Conservation (phyloP, 2,888 invertebrate genomes). For the Lasioglossum malachurum region DNA sequence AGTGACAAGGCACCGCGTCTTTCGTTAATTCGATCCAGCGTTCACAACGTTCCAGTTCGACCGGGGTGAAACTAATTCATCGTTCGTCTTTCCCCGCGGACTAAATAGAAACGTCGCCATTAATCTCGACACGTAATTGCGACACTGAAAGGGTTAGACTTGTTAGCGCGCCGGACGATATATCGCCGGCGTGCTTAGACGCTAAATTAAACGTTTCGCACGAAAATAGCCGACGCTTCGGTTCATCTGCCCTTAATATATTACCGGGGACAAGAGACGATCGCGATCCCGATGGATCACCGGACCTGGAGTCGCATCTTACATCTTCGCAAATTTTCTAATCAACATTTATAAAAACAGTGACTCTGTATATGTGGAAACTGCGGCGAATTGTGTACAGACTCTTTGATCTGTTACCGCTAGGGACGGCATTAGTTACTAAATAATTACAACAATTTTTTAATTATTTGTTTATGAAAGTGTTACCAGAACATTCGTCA, state of each 20-base stretch:
- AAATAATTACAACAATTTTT: background rate
- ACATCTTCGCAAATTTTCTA: too few species aligned
- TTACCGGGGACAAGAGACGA: conserved; percentile 39
- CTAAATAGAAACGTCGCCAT: conserved; percentile 61
- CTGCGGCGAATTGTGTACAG: too few species aligned
- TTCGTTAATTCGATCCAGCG: background rate
- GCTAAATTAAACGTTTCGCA: conserved; percentile 60
- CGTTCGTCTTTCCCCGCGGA: conserved; percentile 42
- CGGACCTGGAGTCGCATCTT: background rate
- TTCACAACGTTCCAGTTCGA: conserved; percentile 34
- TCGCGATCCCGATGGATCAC: conserved; percentile 36
- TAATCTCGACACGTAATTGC: conserved; percentile 61
- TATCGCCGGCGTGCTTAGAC: conserved; percentile 56
- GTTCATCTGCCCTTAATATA: conserved; percentile 59
- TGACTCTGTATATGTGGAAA: too few species aligned
- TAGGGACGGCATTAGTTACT: too few species aligned
- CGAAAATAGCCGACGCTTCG: conserved; percentile 51
- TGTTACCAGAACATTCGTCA: background rate
- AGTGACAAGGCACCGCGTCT: background rate
- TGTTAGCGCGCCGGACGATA: conserved; percentile 59
- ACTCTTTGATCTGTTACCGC: too few species aligned
- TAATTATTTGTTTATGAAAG: background rate
- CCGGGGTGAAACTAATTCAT: conserved; percentile 53
- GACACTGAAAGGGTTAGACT: conserved; percentile 60
- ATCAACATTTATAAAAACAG: too few species aligned